Evolutionary conservation across 2,113 vertebrate species (phyloP).

Genomic region (Gila orcuttii): DNA sequence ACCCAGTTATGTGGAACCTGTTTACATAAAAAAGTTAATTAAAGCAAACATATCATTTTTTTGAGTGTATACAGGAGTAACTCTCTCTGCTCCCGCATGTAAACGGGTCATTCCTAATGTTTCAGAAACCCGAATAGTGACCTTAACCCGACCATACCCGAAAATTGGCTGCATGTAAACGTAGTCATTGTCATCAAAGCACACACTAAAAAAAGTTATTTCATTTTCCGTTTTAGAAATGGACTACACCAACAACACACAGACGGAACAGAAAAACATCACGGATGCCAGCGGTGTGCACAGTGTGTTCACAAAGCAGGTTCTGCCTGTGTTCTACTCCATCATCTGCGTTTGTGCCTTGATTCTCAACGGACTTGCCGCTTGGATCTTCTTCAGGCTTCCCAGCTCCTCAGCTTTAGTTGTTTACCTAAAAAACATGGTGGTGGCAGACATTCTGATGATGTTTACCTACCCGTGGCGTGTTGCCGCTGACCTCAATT

Average conservation of each 20-base stretch:
- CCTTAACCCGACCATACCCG: too few relatives aligned
- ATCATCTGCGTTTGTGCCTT: slow-evolving; percentile 72
- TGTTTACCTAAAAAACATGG: slow-evolving; percentile 93
- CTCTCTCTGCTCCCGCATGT: too few relatives aligned
- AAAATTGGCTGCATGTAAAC: too few relatives aligned
- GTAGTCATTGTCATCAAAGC: not conserved
- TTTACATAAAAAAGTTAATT: too few relatives aligned
- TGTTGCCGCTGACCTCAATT: slow-evolving; percentile 67
- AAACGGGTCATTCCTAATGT: too few relatives aligned
- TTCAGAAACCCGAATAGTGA: too few relatives aligned
- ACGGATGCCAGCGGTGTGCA: slow-evolving; percentile 54
- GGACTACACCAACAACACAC: slow-evolving; percentile 63
- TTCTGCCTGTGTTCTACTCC: slow-evolving; percentile 79
- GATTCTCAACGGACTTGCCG: slow-evolving; percentile 78
- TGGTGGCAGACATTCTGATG: slow-evolving; percentile 88
- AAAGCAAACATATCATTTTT: too few relatives aligned
- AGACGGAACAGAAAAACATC: slow-evolving; percentile 32
- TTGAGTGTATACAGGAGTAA: too few relatives aligned
- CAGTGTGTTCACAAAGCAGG: slow-evolving; percentile 64
- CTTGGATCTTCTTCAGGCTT: slow-evolving; percentile 85
- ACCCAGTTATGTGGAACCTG: too few relatives aligned
- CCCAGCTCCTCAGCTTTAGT: slow-evolving; percentile 83
- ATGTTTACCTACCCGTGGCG: slow-evolving; percentile 83
- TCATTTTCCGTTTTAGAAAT: slow-evolving; percentile 62
- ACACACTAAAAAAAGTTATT: not conserved